Evolutionary conservation across 2,797 vertebrate genomes (phyloP), one percentile per base, ranked within the genome.

Genomic region (Acestrorhynchus altus): DNA sequence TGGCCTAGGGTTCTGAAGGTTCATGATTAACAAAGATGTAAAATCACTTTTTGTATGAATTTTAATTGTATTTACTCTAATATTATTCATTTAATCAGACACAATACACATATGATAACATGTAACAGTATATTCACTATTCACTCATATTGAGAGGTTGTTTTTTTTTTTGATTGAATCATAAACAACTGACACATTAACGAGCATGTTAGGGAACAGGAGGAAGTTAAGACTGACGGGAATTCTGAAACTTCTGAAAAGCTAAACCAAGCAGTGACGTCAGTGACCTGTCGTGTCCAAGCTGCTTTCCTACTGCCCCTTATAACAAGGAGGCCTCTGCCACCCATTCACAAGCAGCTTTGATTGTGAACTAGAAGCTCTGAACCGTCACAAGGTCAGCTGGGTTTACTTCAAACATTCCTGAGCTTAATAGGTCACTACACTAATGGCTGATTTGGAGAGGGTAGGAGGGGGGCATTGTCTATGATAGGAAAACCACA

Each of bases 371-470:
- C 90, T 86, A 84, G 72, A 4, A 13, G 82, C 82, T 90, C 81
- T 83, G 88, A 85, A 74, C 85, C 83, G 80, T 87, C 79, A 85
- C 84, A 81, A 87, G 89, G 90, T 88, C 89, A 83, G 61, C 83
- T 18, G 85, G 87, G 85, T 87, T 88, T 75, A 61, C 61, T 68
- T 65, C 35, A 76, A 65, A 82, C 89, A 94, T 92, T 93, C 92
- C 91, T 72, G 77, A 68, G 81, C 86, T 81, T 92, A 93, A 93
- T 92, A 86, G 86, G 72, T 92, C 87, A 92, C 91, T 52, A 85
- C 79, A 52, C 79, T 59, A 83, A 87, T 65, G 64, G 78, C 74
- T 77, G 74, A 78, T 78, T 59, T 59, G 56, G 59, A 44, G 65
- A 35, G 59, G 67, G 59, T 59, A 49, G 66, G 57, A 22, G 65